Conservation (phyloP, 2,797 vertebrate genomes). For the Gymnodraco acuticeps region DNA sequence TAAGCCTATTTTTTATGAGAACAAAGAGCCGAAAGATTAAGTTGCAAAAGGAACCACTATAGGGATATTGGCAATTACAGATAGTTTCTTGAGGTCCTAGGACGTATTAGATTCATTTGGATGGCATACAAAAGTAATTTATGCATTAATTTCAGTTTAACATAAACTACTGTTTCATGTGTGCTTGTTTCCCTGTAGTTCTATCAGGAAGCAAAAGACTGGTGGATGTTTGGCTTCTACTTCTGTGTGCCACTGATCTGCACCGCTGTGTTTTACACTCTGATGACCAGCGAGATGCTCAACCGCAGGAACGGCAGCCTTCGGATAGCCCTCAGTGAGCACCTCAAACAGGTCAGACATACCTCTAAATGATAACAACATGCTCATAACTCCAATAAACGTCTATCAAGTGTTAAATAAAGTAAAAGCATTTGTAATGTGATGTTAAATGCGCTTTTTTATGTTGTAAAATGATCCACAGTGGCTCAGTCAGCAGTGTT, state of each 20-base stretch:
- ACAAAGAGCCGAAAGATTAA: slow-evolving; percentile 22
- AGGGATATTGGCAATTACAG: neutral
- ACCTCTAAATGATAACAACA: neutral
- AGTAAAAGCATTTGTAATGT: neutral
- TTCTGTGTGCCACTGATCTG: slow-evolving; percentile 94
- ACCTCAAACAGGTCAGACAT: slow-evolving; percentile 94
- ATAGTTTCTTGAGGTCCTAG: neutral
- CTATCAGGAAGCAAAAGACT: slow-evolving; percentile 92
- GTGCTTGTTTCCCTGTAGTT: slow-evolving; percentile 78
- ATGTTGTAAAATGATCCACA: neutral
- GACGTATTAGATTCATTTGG: neutral
- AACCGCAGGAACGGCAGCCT: slow-evolving; percentile 94
- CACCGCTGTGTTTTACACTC: slow-evolving; percentile 94
- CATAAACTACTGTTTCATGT: neutral
- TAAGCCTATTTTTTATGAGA: slow-evolving; percentile 13
- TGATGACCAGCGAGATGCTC: slow-evolving; percentile 98
- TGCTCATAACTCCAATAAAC: neutral
- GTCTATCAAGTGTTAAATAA: neutral
- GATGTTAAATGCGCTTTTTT: neutral
- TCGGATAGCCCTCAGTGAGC: slow-evolving; percentile 95
- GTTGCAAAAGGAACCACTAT: neutral
- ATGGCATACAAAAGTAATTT: neutral
- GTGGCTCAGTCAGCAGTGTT: neutral
- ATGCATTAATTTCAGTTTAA: slow-evolving; percentile 11
- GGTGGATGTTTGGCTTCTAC: slow-evolving; percentile 98